Evolutionary conservation across 2,113 vertebrate species (phyloP).

Genomic region (Maccullochella peelii): DNA sequence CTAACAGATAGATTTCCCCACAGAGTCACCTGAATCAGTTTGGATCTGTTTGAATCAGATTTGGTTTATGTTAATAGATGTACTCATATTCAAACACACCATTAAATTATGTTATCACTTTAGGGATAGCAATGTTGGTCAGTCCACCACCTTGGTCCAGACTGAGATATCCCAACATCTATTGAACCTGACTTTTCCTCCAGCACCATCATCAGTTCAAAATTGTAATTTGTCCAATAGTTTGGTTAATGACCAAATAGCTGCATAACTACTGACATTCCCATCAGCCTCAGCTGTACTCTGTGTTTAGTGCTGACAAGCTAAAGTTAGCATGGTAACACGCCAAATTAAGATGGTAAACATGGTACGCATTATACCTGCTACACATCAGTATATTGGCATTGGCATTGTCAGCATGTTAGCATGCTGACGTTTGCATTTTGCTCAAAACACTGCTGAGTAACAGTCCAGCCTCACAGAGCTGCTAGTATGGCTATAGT

Average conservation of each 20-base stretch:
- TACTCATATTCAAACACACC: not conserved
- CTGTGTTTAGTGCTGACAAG: not conserved
- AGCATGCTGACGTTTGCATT: not conserved
- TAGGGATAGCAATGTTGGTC: not conserved
- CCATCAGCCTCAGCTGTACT: not conserved
- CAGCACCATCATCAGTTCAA: not conserved
- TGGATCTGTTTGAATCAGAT: slow-evolving; percentile 31
- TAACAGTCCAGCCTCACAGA: no score
- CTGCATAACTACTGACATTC: not conserved
- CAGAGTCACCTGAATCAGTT: slow-evolving; percentile 38
- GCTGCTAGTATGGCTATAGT: no score
- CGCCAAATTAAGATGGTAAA: not conserved
- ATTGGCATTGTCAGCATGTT: not conserved
- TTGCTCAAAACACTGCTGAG: no score
- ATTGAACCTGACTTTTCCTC: not conserved
- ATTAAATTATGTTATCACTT: not conserved
- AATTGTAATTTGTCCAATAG: not conserved
- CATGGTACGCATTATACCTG: no score
- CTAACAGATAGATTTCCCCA: slow-evolving; percentile 34
- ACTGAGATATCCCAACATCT: no score
- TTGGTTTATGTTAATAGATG: not conserved
- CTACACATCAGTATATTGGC: not conserved
- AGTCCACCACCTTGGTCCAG: not conserved
- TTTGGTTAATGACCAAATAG: not conserved
- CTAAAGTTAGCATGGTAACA: not conserved